A percentile compares a stretch with the other conserved stretches of the same genome.
Conservation (phyloP, 2,113 vertebrate species). For the Lamprologus tigripictilis region DNA sequence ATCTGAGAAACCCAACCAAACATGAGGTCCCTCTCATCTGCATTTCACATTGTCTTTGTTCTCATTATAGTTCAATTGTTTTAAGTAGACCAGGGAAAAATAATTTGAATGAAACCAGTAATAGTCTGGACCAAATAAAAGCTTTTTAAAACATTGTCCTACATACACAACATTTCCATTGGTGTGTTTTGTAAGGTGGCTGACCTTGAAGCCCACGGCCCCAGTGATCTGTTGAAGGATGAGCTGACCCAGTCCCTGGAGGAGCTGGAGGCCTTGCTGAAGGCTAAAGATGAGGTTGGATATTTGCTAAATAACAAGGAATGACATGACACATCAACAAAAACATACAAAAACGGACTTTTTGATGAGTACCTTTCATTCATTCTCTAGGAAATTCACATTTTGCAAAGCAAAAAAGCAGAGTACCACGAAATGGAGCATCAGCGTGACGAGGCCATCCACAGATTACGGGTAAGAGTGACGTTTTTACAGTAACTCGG, state of each 20-base stretch:
- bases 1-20: not conserved
- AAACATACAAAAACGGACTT: not conserved
- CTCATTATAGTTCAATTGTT: not conserved
- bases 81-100: not conserved
- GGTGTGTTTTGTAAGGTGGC: slow-evolving; percentile 70
- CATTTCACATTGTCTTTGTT: not conserved
- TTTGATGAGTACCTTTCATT: not conserved
- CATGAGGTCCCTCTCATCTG: not conserved
- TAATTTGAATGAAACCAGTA: not conserved
- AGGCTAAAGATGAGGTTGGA: slow-evolving; percentile 88
- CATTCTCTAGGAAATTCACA: slow-evolving; percentile 82
- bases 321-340: not conserved
- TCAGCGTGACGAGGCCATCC: slow-evolving; percentile 79
- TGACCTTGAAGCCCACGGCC: slow-evolving; percentile 82
- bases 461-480: slow-evolving; percentile 81
- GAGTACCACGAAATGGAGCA: slow-evolving; percentile 76
- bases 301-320: not conserved
- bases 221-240: slow-evolving; percentile 76
- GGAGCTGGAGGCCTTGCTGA: slow-evolving; percentile 85
- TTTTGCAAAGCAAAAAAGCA: slow-evolving; percentile 81
- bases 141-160: not conserved
- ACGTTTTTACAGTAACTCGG: not conserved
- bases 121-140: not conserved
- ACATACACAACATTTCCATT: not conserved
- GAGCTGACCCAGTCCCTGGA: slow-evolving; percentile 79